phyloP scores from a whole-genome alignment of 2,888 invertebrate species.

The Heteromyza rotundicornis region DNA sequence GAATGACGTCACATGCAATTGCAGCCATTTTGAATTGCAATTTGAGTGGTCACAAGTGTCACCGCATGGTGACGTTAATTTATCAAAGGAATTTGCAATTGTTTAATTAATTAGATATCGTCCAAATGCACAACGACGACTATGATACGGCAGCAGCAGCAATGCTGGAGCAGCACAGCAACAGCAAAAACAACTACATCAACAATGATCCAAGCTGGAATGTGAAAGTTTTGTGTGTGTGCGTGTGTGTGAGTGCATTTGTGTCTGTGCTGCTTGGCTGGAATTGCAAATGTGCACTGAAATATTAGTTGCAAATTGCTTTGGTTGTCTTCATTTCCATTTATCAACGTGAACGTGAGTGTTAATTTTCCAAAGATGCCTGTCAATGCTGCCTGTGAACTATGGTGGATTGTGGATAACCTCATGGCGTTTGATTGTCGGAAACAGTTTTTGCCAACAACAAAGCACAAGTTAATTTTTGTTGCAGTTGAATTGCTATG shows the following conservation, averaged over 20 bases:
- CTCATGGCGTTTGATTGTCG: too few relatives aligned
- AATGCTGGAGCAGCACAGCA: background rate
- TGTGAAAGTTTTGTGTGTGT: background rate
- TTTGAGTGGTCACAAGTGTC: conserved; percentile 34
- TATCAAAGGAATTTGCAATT: conserved; percentile 49
- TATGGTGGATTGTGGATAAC: too few relatives aligned
- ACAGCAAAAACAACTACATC: background rate
- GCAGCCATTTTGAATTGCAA: conserved; percentile 34
- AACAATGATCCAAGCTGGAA: background rate
- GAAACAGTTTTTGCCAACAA: too few relatives aligned
- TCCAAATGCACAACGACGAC: conserved; percentile 10
- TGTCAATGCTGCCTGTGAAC: background rate
- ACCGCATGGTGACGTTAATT: conserved; percentile 45
- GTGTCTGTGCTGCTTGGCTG: too few relatives aligned
- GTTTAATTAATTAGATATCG: conserved; percentile 45
- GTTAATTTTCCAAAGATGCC: background rate
- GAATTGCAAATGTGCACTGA: background rate
- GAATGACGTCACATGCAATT: conserved; percentile 16
- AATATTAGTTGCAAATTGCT: conserved; percentile 12
- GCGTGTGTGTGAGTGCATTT: background rate
- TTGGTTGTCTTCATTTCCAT: conserved; percentile 9
- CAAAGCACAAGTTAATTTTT: too few relatives aligned
- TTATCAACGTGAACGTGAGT: background rate
- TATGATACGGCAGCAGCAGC: background rate
- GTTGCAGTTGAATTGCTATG: too few relatives aligned